Percentiles rank a stretch among this genome's conserved stretches.
Conservation (phyloP, 2,888 invertebrate species). For the Cyaniris semiargus region DNA sequence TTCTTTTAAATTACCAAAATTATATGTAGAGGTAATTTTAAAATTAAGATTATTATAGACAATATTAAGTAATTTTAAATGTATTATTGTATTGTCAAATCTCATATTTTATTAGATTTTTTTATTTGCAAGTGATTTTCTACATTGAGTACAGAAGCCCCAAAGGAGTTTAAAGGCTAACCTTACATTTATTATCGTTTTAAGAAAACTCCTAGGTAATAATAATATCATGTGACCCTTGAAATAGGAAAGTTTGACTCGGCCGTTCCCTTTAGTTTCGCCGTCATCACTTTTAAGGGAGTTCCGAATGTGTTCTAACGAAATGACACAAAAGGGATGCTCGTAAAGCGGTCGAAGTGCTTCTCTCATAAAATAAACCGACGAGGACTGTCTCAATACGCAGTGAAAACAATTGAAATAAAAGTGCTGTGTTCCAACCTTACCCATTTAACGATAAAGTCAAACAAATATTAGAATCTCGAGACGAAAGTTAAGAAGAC, state of each 20-base stretch:
- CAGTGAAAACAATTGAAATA: constrained; percentile 38
- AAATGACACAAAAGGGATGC: constrained; percentile 60
- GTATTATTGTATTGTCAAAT: not conserved
- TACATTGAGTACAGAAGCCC: no score
- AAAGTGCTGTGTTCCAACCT: not conserved
- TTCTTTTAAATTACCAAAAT: constrained; percentile 42
- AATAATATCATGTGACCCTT: not conserved
- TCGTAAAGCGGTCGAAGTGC: constrained; percentile 70
- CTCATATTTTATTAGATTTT: not conserved
- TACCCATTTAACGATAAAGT: not conserved
- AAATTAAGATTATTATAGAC: not conserved
- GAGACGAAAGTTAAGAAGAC: not conserved
- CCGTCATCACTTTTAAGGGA: constrained; percentile 33
- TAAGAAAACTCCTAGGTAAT: not conserved
- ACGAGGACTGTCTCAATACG: constrained; percentile 45
- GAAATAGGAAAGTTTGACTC: not conserved
- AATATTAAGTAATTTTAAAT: constrained; percentile 30
- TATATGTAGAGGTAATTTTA: constrained; percentile 39
- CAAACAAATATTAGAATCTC: not conserved
- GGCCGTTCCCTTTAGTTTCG: not conserved
- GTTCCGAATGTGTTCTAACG: constrained; percentile 57
- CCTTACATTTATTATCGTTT: not conserved
- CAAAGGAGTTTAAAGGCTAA: no score
- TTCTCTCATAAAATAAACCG: constrained; percentile 62
- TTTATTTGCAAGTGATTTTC: no score